Conservation (phyloP, 2,797 vertebrate species). For the Enteromius trimaculatus region DNA sequence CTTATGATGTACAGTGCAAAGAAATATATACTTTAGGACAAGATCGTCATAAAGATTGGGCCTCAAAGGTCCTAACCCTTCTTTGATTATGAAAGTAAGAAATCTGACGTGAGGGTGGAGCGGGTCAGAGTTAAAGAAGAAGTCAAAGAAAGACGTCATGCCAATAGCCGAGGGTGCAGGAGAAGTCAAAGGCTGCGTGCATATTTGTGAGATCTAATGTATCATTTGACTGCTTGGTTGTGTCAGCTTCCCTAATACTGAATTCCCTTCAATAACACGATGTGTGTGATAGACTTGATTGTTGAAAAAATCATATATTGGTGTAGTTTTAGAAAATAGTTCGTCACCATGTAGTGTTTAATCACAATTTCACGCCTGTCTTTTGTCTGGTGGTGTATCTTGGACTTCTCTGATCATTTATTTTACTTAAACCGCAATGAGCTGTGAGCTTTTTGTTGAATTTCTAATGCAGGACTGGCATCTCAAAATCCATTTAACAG, state of each 20-base stretch:
- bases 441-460: neutral
- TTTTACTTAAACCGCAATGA: neutral
- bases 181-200: neutral
- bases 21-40: neutral
- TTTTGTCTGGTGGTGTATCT: neutral
- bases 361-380: neutral
- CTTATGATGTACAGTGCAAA: neutral
- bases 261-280: neutral
- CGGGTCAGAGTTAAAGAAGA: neutral
- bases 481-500: neutral
- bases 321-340: too few relatives aligned
- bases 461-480: neutral
- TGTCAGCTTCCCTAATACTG: neutral
- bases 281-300: neutral
- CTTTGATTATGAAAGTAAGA: neutral
- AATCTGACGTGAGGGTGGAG: slow-evolving; percentile 4
- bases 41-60: neutral
- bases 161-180: neutral
- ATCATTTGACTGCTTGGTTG: neutral
- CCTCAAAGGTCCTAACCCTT: neutral
- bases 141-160: neutral
- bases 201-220: neutral
- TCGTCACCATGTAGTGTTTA: neutral
- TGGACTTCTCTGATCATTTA: neutral
- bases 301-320: neutral